A percentile compares a stretch with the other conserved stretches of the same genome.
phyloP scores from a whole-genome alignment of 2,888 invertebrate genomes.

The Plutella xylostella region DNA sequence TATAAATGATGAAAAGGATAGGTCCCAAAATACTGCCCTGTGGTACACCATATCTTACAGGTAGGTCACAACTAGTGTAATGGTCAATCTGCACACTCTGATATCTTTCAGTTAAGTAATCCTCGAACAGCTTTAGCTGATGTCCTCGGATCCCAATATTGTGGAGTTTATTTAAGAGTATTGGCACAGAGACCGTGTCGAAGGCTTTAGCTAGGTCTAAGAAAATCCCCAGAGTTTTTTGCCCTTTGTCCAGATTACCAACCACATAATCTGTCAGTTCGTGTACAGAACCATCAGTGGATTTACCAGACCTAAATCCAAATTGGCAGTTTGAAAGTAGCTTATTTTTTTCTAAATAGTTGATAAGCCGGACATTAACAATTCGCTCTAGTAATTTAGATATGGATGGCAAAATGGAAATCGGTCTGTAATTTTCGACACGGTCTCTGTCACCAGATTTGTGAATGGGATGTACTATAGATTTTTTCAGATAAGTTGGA shows the following conservation, averaged over 20 bases:
- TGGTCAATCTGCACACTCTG: neutral
- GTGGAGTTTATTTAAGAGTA: conserved; percentile 8
- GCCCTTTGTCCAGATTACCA: conserved; percentile 5
- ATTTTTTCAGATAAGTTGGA: conserved; percentile 11
- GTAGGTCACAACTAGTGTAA: neutral
- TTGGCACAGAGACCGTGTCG: neutral
- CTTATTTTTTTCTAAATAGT: conserved; percentile 10
- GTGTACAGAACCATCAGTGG: conserved; percentile 12
- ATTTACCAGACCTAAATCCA: conserved; percentile 13
- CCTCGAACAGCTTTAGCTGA: conserved; percentile 8
- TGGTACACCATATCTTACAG: neutral
- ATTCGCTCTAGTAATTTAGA: conserved; percentile 11
- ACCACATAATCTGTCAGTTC: conserved; percentile 6
- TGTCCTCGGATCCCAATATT: conserved; percentile 10
- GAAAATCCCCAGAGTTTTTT: conserved; percentile 9
- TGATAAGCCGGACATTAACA: conserved; percentile 3
- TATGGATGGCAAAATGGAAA: conserved; percentile 8
- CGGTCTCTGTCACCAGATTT: conserved; percentile 11
- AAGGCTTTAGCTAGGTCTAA: conserved; percentile 15
- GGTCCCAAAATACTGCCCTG: conserved; percentile 3
- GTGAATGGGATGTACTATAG: conserved; percentile 9
- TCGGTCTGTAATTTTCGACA: conserved; percentile 8
- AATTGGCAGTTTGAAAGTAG: conserved; percentile 12
- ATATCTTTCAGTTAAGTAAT: conserved; percentile 6
- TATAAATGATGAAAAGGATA: conserved; percentile 1